phyloP scores from a whole-genome alignment of 2,888 invertebrate genomes.

The Eilema caniola region DNA sequence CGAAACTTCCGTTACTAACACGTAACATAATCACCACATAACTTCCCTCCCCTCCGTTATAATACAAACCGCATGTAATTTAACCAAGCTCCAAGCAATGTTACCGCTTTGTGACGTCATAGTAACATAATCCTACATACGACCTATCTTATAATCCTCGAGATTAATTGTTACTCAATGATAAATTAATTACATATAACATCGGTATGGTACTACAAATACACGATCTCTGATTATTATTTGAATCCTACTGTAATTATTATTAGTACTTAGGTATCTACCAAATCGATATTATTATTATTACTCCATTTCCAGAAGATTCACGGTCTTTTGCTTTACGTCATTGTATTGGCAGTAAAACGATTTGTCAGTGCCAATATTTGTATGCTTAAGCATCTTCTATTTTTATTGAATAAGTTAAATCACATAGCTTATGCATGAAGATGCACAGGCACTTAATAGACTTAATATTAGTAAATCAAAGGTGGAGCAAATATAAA shows the following conservation, averaged over 20 bases:
- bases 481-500: too few species aligned
- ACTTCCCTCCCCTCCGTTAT: neutral
- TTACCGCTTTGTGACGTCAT: conserved; percentile 1
- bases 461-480: too few species aligned
- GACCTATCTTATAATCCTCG: conserved; percentile 10
- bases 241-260: conserved; percentile 1
- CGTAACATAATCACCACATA: neutral
- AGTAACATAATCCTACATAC: conserved; percentile 13
- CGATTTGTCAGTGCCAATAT: too few species aligned
- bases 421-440: too few species aligned
- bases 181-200: conserved; percentile 17
- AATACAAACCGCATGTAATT: conserved; percentile 1
- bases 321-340: neutral
- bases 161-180: conserved; percentile 4
- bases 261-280: neutral
- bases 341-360: too few species aligned
- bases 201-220: conserved; percentile 7
- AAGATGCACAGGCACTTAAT: too few species aligned
- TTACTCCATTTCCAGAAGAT: too few species aligned
- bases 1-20: neutral
- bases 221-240: too few species aligned
- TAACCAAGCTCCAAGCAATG: neutral
- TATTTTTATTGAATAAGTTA: too few species aligned
- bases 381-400: too few species aligned
- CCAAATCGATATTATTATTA: too few species aligned